Conservation (phyloP, 2,113 vertebrate genomes). For the Pycnonotus jocosus region DNA sequence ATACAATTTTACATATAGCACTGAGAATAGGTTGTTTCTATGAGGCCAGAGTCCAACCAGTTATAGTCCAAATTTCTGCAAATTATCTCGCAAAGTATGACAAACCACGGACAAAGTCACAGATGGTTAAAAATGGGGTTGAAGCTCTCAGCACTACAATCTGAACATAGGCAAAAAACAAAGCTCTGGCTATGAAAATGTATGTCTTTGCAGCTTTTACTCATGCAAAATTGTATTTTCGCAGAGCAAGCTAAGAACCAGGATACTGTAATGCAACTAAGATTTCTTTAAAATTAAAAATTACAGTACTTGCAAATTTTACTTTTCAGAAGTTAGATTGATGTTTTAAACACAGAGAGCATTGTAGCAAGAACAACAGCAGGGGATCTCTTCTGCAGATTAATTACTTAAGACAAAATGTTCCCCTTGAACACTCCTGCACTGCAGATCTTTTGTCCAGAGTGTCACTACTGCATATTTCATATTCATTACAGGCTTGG, state of each 20-base stretch:
- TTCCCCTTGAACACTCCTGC: slow-evolving; percentile 62
- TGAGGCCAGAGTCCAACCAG: slow-evolving; percentile 59
- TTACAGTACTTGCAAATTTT: slow-evolving; percentile 53
- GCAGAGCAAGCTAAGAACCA: slow-evolving; percentile 19
- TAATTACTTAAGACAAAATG: slow-evolving; percentile 64
- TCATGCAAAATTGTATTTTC: background rate
- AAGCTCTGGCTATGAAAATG: background rate
- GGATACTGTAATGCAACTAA: slow-evolving; percentile 12
- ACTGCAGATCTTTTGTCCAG: slow-evolving; percentile 67
- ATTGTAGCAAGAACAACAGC: slow-evolving; percentile 55
- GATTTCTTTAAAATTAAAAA: slow-evolving; percentile 37
- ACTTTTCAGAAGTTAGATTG: slow-evolving; percentile 57
- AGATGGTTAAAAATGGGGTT: slow-evolving; percentile 53
- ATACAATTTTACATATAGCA: slow-evolving; percentile 61
- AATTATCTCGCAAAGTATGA: slow-evolving; percentile 55
- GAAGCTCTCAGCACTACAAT: slow-evolving; percentile 7
- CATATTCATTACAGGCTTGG: slow-evolving; percentile 46
- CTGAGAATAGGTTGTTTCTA: slow-evolving; percentile 65
- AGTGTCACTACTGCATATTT: slow-evolving; percentile 52
- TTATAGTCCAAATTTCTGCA: slow-evolving; percentile 44
- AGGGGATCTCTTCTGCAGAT: slow-evolving; percentile 64
- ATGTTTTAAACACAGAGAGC: slow-evolving; percentile 49
- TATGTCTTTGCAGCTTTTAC: background rate
- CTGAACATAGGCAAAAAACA: background rate
- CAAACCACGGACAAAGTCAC: slow-evolving; percentile 25